These are phyloP conservation scores for Himalopsyche phryganea DNA, from an alignment of 1,140 invertebrate species.

Conservation along the genomic window DNA sequence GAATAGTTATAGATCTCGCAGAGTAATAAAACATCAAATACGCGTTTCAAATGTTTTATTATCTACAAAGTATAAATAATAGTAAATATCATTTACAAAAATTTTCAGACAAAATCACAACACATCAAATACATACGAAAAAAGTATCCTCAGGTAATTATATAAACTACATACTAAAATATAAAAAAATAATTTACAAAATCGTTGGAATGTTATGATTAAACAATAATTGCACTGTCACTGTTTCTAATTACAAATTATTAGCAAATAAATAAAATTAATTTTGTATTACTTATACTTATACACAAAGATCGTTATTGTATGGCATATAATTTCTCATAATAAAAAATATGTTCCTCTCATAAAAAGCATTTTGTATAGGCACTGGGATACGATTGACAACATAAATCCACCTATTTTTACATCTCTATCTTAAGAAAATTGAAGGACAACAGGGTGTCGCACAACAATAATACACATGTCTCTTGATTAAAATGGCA, in stretches of 20 bases:
- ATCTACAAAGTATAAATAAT: conserved; percentile 17
- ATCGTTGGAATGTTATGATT: conserved; percentile 10
- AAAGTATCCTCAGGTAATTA: background rate
- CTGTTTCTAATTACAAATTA: background rate
- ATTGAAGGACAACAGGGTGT: no score
- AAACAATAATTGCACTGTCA: conserved; percentile 15
- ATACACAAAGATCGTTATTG: conserved; percentile 14
- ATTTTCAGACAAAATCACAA: conserved; percentile 20
- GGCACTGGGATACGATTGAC: conserved; percentile 29
- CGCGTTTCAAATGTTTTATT: background rate
- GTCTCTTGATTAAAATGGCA: no score
- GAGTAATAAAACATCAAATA: background rate
- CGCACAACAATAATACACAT: no score
- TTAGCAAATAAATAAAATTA: conserved; percentile 1
- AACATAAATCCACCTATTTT: conserved; percentile 17
- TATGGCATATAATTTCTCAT: conserved; percentile 19
- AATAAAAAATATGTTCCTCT: conserved; percentile 19
- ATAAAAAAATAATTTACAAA: conserved; percentile 14
- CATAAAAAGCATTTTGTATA: conserved; percentile 26
- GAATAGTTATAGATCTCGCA: no score
- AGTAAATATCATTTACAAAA: conserved; percentile 2
- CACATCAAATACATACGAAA: conserved; percentile 19
- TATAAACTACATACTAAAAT: background rate
- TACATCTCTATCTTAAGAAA: background rate
- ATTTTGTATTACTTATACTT: conserved; percentile 5